phyloP scores from a whole-genome alignment of 2,113 vertebrate genomes.

The Mustelus asterias region DNA sequence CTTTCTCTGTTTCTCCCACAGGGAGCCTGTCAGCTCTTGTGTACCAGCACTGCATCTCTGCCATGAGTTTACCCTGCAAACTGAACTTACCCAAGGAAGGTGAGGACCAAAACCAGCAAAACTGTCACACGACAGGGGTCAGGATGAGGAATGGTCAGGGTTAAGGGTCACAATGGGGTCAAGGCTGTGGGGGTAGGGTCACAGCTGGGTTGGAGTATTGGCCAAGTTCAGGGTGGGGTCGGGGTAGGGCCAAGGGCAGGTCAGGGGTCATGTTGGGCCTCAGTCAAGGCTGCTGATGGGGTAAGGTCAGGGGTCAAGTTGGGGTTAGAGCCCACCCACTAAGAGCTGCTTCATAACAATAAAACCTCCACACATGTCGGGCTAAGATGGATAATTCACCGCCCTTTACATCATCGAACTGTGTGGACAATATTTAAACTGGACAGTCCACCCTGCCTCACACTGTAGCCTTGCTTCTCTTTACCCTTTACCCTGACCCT shows the following conservation, averaged over 20 bases:
- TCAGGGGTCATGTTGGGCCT: neutral
- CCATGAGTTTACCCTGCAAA: conserved; percentile 72
- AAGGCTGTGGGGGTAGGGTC: neutral
- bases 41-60: conserved; percentile 75
- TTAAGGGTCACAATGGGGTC: neutral
- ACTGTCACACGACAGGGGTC: neutral
- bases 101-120: conserved; percentile 44
- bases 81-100: conserved; percentile 66
- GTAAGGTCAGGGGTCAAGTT: neutral
- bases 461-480: neutral
- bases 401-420: neutral
- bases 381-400: neutral
- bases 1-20: conserved; percentile 45
- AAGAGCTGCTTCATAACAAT: neutral
- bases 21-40: conserved; percentile 85
- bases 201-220: neutral
- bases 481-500: no score
- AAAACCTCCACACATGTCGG: no score
- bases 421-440: neutral
- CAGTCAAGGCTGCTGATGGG: neutral
- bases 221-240: neutral
- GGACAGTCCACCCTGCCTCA: neutral
- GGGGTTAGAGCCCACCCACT: neutral
- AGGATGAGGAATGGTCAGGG: neutral
- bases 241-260: neutral